Evolutionary conservation across 1,140 invertebrate genomes (phyloP).

Genomic region (Diorhabda carinulata): DNA sequence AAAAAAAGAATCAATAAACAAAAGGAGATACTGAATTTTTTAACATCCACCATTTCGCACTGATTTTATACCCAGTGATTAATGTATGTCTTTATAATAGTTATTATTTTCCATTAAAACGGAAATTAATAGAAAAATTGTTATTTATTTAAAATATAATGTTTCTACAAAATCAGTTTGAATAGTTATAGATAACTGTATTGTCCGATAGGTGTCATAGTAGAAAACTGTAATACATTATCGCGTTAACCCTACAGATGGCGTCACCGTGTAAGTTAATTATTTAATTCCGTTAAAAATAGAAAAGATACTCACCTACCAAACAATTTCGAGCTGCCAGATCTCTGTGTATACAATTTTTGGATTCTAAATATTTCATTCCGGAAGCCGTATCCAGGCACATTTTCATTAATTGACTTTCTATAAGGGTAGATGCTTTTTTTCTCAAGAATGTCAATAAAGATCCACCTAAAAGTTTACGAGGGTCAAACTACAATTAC

Average conservation of each 20-base stretch:
- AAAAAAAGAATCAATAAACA: slow-evolving; percentile 16
- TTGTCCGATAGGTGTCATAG: background rate
- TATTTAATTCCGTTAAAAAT: no score
- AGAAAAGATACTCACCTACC: slow-evolving; percentile 57
- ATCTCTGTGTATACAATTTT: slow-evolving; percentile 95
- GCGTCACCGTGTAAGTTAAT: no score
- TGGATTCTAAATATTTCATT: slow-evolving; percentile 94
- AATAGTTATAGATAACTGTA: no score
- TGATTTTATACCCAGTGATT: no score
- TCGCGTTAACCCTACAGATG: no score
- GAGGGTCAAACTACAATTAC: no score
- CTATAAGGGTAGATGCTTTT: slow-evolving; percentile 63
- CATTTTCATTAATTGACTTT: slow-evolving; percentile 79
- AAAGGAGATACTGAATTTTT: no score
- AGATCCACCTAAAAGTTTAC: slow-evolving; percentile 70
- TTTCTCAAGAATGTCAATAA: slow-evolving; percentile 83
- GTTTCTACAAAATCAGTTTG: slow-evolving; percentile 2
- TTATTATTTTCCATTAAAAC: no score
- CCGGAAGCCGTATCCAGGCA: slow-evolving; percentile 90
- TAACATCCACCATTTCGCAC: no score
- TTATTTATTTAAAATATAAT: background rate
- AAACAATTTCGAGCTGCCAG: slow-evolving; percentile 93
- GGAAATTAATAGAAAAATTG: no score
- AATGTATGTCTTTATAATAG: no score
- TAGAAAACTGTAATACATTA: background rate